phyloP scores from a whole-genome alignment of 1,140 invertebrate species.

The Lepidurus arcticus region DNA sequence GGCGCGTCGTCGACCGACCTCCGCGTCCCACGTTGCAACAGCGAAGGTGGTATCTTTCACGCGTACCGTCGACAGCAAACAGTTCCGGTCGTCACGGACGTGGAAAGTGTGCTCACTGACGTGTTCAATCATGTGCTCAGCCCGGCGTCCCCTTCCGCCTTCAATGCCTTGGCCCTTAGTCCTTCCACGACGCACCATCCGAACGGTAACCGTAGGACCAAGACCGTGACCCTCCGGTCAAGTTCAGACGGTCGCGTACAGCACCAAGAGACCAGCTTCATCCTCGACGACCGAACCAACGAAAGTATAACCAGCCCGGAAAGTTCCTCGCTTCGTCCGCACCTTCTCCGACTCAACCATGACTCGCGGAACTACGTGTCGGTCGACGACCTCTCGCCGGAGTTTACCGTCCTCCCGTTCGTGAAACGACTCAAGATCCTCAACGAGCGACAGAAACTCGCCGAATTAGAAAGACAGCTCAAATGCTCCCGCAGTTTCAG shows the following conservation, averaged over 20 bases:
- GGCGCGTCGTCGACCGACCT: constrained; percentile 24
- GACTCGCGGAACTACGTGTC: constrained; percentile 57
- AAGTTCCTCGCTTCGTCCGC: constrained; percentile 4
- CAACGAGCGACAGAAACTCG: constrained; percentile 77
- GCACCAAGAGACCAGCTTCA: background rate
- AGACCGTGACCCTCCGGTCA: background rate
- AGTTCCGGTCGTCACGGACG: constrained; percentile 31
- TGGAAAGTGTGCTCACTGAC: constrained; percentile 32
- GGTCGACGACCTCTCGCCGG: constrained; percentile 78
- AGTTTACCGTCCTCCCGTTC: constrained; percentile 77
- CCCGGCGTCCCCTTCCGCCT: constrained; percentile 20
- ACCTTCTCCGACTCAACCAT: constrained; percentile 46
- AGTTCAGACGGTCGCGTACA: background rate
- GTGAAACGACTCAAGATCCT: constrained; percentile 81
- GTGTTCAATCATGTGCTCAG: constrained; percentile 27
- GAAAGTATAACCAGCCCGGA: background rate
- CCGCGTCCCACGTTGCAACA: background rate
- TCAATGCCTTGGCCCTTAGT: background rate
- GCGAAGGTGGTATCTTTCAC: background rate
- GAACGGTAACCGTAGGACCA: constrained; percentile 1
- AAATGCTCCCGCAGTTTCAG: constrained; percentile 61
- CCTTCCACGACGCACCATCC: background rate
- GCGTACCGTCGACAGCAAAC: constrained; percentile 25
- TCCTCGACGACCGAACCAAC: background rate
- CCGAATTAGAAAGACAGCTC: constrained; percentile 66